Percentiles rank a stretch among this genome's conserved stretches.
These are phyloP conservation scores for Mormoops blainvillei DNA, from an alignment of 2,113 vertebrate genomes.

Conservation along the genomic window DNA sequence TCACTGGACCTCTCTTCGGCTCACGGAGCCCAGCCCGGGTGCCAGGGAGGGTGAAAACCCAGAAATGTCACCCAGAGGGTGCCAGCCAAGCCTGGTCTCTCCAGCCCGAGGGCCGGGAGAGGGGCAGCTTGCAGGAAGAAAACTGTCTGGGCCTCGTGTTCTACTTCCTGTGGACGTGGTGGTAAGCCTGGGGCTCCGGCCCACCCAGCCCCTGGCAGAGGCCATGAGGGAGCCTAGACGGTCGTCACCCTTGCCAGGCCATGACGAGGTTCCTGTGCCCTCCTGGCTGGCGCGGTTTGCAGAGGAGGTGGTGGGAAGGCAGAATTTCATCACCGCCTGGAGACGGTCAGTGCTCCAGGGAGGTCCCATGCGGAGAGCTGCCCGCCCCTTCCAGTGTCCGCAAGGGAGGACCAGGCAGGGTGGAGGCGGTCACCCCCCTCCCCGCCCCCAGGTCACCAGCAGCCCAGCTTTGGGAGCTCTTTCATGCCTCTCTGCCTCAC, in stretches of 20 bases:
- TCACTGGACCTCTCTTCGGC: background rate
- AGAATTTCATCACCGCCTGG: background rate
- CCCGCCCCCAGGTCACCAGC: background rate
- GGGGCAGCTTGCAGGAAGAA: too few species aligned
- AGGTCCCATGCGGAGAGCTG: background rate
- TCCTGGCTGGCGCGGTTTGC: too few species aligned
- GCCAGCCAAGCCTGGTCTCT: too few species aligned
- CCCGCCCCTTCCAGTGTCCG: too few species aligned
- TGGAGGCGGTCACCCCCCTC: too few species aligned
- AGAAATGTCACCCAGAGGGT: background rate
- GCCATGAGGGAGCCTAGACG: too few species aligned
- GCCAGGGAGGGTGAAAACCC: background rate
- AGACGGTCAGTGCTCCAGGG: accelerated
- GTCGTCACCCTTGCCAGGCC: background rate
- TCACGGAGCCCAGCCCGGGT: background rate
- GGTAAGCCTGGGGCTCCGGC: background rate
- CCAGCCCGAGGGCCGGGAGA: too few species aligned
- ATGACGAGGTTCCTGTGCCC: too few species aligned
- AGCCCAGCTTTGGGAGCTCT: background rate
- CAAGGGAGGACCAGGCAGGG: accelerated
- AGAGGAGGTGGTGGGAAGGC: background rate
- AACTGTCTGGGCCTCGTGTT: background rate
- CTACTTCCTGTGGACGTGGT: background rate
- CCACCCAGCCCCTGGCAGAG: background rate
- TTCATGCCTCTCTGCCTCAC: accelerated